These are phyloP conservation scores for Siniperca obscura DNA, from an alignment of 2,797 vertebrate species.

Conservation along the genomic window DNA sequence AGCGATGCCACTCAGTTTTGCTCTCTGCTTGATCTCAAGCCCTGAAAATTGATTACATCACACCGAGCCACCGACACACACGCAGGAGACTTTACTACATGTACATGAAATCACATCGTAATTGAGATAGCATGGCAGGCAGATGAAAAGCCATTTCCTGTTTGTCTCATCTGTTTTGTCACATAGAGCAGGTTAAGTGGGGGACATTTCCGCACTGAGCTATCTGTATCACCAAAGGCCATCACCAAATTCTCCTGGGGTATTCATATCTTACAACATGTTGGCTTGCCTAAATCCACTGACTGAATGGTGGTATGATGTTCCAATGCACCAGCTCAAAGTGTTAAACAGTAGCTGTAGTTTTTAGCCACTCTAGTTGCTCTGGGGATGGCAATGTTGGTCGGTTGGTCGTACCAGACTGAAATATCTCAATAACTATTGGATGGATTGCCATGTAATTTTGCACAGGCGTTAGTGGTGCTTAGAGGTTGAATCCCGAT, in stretches of 20 bases:
- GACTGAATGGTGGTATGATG: constrained; percentile 33
- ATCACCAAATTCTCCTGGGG: constrained; percentile 68
- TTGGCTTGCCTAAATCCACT: constrained; percentile 61
- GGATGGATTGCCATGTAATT: not conserved
- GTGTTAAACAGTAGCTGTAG: constrained; percentile 12
- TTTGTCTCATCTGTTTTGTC: constrained; percentile 78
- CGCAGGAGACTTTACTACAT: constrained; percentile 13
- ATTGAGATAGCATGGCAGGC: constrained; percentile 75
- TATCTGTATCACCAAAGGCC: constrained; percentile 71
- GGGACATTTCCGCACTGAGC: constrained; percentile 67
- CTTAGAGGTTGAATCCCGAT: not conserved
- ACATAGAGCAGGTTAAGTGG: constrained; percentile 78
- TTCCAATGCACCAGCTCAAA: constrained; percentile 37
- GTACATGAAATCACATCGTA: constrained; percentile 71
- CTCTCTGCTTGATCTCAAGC: constrained; percentile 29
- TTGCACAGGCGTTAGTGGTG: not conserved
- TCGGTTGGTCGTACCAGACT: not conserved
- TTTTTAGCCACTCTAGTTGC: not conserved
- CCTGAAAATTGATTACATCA: constrained; percentile 43
- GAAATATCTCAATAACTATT: not conserved
- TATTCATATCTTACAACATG: constrained; percentile 67
- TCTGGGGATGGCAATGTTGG: not conserved
- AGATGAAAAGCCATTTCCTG: constrained; percentile 82
- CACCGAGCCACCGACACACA: not conserved
- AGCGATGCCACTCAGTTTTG: not conserved